Percentiles rank a stretch among this genome's conserved stretches.
Conservation (phyloP, 1,140 invertebrate genomes). For the Branchinecta lindahli region DNA sequence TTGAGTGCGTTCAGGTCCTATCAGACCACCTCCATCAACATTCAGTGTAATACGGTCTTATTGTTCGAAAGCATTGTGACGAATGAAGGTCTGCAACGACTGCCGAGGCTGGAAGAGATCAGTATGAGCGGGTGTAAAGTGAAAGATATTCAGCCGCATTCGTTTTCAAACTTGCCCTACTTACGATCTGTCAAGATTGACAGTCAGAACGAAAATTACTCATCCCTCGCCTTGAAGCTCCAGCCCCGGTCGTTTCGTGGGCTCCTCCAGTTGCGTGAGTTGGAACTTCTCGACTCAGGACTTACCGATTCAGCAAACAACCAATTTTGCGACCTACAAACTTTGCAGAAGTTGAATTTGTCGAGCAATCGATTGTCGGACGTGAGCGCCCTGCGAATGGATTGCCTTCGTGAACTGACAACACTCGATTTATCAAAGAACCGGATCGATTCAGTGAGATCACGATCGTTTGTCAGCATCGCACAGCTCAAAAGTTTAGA, state of each 20-base stretch:
- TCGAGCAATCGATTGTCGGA: conserved; percentile 62
- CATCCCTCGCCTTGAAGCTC: conserved; percentile 56
- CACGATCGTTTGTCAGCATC: conserved; percentile 41
- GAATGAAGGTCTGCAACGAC: conserved; percentile 29
- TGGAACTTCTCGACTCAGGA: conserved; percentile 63
- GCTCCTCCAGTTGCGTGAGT: conserved; percentile 44
- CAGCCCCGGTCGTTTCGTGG: conserved; percentile 49
- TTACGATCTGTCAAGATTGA: conserved; percentile 48
- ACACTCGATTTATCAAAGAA: conserved; percentile 56
- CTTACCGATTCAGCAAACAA: conserved; percentile 56
- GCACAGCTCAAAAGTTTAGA: conserved; percentile 45
- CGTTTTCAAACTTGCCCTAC: conserved; percentile 46
- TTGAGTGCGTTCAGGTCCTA: conserved; percentile 15
- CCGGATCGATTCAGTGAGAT: conserved; percentile 42
- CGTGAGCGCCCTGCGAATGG: conserved; percentile 48
- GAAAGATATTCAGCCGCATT: conserved; percentile 47
- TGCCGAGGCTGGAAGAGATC: conserved; percentile 49
- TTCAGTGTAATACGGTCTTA: conserved; percentile 60
- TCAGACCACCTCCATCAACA: conserved; percentile 42
- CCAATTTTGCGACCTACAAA: conserved; percentile 54
- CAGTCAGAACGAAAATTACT: conserved; percentile 64
- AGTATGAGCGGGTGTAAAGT: conserved; percentile 62
- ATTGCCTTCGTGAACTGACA: conserved; percentile 37
- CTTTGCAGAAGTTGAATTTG: conserved; percentile 50
- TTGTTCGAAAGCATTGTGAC: conserved; percentile 59